Evolutionary conservation across 2,888 invertebrate species (phyloP).

Genomic region (Melieria picta): DNA sequence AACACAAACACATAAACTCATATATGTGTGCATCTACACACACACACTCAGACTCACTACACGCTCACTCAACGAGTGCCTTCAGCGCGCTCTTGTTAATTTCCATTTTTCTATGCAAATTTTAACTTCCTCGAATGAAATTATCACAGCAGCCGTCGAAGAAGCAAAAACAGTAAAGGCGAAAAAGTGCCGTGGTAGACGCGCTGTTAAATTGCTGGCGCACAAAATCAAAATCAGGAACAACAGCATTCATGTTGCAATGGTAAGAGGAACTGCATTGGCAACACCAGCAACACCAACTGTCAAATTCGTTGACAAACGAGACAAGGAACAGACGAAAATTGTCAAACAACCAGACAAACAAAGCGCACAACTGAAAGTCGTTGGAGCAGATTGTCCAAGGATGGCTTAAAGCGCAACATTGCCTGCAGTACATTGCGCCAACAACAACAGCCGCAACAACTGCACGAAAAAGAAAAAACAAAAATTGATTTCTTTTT

Average conservation of each 20-base stretch:
- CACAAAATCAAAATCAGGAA: neutral
- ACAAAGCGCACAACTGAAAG: neutral
- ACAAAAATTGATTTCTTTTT: neutral
- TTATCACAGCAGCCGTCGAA: conserved; percentile 31
- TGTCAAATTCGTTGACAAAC: conserved; percentile 4
- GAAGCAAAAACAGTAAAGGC: neutral
- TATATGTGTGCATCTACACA: conserved; percentile 1
- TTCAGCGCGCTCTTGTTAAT: conserved; percentile 57
- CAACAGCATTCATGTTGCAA: neutral
- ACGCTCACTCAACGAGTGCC: conserved; percentile 20
- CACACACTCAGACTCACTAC: neutral
- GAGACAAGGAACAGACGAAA: conserved; percentile 1
- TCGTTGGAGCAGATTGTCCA: neutral
- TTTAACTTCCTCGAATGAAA: conserved; percentile 55
- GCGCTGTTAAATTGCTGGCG: too few relatives aligned
- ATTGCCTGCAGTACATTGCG: neutral
- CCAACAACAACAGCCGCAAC: neutral
- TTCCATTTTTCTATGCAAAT: conserved; percentile 61
- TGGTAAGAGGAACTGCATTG: neutral
- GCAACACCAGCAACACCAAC: neutral
- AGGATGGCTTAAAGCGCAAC: neutral
- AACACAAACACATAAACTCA: conserved; percentile 1
- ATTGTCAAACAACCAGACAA: neutral
- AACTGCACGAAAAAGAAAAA: neutral
- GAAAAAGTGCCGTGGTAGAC: neutral